Percentiles rank a stretch among this genome's conserved stretches.
These are phyloP conservation scores for Cephonodes hylas DNA, from an alignment of 2,888 invertebrate species.

Conservation along the genomic window DNA sequence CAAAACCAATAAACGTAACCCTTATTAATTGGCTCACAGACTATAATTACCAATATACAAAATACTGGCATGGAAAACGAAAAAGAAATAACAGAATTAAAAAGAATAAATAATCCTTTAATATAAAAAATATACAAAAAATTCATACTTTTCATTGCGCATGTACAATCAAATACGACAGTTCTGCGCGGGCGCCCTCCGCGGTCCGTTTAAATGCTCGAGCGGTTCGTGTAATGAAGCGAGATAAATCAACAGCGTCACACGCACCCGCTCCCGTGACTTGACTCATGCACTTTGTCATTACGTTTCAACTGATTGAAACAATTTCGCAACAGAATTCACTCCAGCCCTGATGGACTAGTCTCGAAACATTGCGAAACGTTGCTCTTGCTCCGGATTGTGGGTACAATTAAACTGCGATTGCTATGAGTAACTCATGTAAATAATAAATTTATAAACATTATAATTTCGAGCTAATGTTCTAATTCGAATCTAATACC, in stretches of 20 bases:
- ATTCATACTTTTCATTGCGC: constrained; percentile 22
- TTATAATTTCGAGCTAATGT: too few species aligned
- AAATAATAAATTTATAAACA: too few species aligned
- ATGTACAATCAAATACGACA: constrained; percentile 47
- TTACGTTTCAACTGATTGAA: constrained; percentile 36
- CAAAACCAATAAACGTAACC: too few species aligned
- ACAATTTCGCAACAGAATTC: constrained; percentile 30
- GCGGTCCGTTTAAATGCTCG: constrained; percentile 57
- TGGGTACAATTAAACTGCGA: neutral
- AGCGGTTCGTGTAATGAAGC: constrained; percentile 67
- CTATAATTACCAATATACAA: too few species aligned
- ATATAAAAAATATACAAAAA: neutral
- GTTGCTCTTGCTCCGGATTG: neutral
- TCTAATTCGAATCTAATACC: too few species aligned
- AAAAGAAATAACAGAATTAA: too few species aligned
- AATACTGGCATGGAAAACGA: too few species aligned
- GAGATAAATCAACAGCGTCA: constrained; percentile 68
- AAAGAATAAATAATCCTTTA: neutral
- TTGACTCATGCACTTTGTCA: constrained; percentile 37
- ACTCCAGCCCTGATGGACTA: constrained; percentile 9
- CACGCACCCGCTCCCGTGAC: constrained; percentile 58
- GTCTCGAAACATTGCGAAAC: neutral
- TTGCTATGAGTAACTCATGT: neutral
- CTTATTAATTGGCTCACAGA: too few species aligned
- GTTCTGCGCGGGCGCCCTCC: constrained; percentile 52